These are phyloP conservation scores for Prenolepis imparis DNA, from an alignment of 2,888 invertebrate species.

Conservation along the genomic window DNA sequence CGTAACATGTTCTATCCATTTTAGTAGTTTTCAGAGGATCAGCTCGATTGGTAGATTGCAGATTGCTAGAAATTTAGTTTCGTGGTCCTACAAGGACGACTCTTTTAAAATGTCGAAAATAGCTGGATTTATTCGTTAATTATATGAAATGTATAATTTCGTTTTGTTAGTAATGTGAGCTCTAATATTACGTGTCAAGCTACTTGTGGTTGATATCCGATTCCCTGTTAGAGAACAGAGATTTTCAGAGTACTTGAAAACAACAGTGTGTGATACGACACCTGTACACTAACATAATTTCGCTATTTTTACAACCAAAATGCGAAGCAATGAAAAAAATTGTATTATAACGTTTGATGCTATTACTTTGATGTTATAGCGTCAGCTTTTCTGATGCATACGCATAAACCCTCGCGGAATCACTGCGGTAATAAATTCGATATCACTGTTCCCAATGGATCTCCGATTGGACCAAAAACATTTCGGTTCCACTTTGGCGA, in stretches of 20 bases:
- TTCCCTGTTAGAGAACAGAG: not conserved
- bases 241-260: not conserved
- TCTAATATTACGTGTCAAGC: not conserved
- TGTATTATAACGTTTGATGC: slow-evolving; percentile 15
- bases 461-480: slow-evolving; percentile 52
- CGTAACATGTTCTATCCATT: slow-evolving; percentile 68
- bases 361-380: slow-evolving; percentile 26
- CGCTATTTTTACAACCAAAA: not conserved
- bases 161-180: not conserved
- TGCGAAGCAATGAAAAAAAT: not conserved
- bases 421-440: slow-evolving; percentile 49
- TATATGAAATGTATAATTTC: not conserved
- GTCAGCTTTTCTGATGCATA: slow-evolving; percentile 16
- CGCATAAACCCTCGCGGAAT: slow-evolving; percentile 7
- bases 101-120: not conserved
- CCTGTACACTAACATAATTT: not conserved
- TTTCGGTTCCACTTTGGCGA: slow-evolving; percentile 41
- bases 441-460: slow-evolving; percentile 45
- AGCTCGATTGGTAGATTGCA: slow-evolving; percentile 32
- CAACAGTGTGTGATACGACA: not conserved
- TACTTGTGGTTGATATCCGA: not conserved
- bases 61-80: slow-evolving; percentile 30
- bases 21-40: slow-evolving; percentile 53
- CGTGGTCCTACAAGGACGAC: not conserved
- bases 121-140: not conserved